Evolutionary conservation across 2,888 invertebrate species (phyloP).

Genomic region (Trissolcus brochymenae): DNA sequence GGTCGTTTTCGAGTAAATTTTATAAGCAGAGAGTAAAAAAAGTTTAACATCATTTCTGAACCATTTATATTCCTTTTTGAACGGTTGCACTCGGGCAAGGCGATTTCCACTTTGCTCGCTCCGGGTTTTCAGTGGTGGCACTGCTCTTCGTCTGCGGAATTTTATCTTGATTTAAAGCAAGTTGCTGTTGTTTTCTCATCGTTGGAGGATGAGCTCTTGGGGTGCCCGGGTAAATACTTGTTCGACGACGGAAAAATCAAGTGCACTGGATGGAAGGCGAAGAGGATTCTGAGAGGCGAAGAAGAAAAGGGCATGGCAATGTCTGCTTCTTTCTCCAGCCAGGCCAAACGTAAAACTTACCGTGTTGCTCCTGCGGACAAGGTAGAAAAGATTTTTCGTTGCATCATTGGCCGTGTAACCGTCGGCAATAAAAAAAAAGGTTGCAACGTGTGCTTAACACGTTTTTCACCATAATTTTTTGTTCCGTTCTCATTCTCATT

Average conservation of each 20-base stretch:
- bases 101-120: constrained; percentile 29
- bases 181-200: constrained; percentile 59
- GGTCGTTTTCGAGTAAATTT: not conserved
- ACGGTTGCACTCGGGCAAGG: constrained; percentile 4
- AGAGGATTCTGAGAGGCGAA: not conserved
- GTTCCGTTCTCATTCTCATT: constrained; percentile 40
- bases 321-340: constrained; percentile 21
- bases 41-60: constrained; percentile 22
- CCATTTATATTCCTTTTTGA: constrained; percentile 40
- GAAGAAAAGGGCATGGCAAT: constrained; percentile 9
- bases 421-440: constrained; percentile 60
- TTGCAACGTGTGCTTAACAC: constrained; percentile 57
- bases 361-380: constrained; percentile 54
- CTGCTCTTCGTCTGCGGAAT: constrained; percentile 32
- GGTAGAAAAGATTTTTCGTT: constrained; percentile 64
- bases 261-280: constrained; percentile 29
- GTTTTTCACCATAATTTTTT: constrained; percentile 46
- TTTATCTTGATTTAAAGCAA: constrained; percentile 59
- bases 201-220: constrained; percentile 39
- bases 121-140: constrained; percentile 8
- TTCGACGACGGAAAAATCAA: constrained; percentile 50
- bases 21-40: constrained; percentile 11
- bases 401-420: constrained; percentile 65
- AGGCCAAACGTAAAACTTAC: constrained; percentile 35
- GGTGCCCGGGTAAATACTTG: constrained; percentile 54